phyloP scores from a whole-genome alignment of 2,888 invertebrate species.

The Hylaea fasciaria region DNA sequence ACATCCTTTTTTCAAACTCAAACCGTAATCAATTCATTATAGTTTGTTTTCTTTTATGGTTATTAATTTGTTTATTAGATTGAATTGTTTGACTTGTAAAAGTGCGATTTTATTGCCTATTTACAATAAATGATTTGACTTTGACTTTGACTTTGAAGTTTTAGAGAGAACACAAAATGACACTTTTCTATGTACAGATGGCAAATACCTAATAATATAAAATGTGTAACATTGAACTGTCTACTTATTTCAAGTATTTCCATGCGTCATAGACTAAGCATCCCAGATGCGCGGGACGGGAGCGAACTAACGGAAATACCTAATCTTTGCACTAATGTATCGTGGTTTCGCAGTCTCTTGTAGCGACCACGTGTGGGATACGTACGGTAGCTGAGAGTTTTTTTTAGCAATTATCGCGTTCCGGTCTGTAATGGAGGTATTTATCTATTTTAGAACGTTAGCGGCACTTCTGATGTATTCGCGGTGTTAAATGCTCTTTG shows the following conservation, averaged over 20 bases:
- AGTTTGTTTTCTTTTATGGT: no score
- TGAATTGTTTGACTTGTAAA: no score
- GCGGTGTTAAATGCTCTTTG: conserved; percentile 2
- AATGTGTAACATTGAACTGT: conserved; percentile 5
- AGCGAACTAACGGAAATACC: conserved; percentile 76
- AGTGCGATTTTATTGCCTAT: no score
- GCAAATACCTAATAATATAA: no score
- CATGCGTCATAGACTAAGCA: conserved; percentile 58
- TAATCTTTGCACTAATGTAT: conserved; percentile 81
- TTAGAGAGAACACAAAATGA: no score
- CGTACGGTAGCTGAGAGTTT: conserved; percentile 48
- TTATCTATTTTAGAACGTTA: conserved; percentile 34
- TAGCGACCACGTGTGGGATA: conserved; percentile 58
- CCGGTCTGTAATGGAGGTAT: conserved; percentile 48
- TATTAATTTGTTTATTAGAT: no score
- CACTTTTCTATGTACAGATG: no score
- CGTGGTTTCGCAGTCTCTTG: conserved; percentile 58
- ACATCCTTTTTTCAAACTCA: no score
- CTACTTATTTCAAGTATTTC: conserved; percentile 47
- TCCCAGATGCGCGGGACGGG: conserved; percentile 69
- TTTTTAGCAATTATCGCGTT: conserved; percentile 61
- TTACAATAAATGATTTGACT: no score
- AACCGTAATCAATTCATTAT: no score
- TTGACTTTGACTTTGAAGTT: no score
- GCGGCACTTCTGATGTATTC: conserved; percentile 33